Evolutionary conservation across 2,888 invertebrate genomes (phyloP).

Genomic region (Cephus nigrinus): DNA sequence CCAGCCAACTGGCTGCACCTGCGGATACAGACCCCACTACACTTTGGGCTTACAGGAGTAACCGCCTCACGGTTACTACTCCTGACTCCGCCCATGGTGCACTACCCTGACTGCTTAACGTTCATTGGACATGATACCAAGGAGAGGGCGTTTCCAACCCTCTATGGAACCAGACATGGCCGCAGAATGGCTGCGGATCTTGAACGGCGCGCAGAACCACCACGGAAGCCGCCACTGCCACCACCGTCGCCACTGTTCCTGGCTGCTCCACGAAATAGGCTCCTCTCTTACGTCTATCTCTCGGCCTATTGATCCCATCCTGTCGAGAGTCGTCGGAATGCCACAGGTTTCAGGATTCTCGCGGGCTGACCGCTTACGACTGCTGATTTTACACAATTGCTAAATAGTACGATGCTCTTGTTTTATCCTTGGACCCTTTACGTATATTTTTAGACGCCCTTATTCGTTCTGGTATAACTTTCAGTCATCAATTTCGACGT

Average conservation of each 20-base stretch:
- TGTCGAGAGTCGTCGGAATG: conserved; percentile 32
- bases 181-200: conserved; percentile 58
- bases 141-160: conserved; percentile 44
- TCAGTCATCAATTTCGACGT: background rate
- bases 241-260: conserved; percentile 44
- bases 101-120: conserved; percentile 5
- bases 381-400: background rate
- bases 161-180: conserved; percentile 41
- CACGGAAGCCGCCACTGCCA: conserved; percentile 22
- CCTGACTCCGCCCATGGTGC: conserved; percentile 7
- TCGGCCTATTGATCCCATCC: conserved; percentile 17
- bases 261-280: conserved; percentile 36
- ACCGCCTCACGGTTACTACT: conserved; percentile 20
- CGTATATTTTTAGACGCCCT: background rate
- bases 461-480: background rate
- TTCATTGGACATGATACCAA: conserved; percentile 39
- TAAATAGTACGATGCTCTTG: background rate
- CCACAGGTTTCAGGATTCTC: conserved; percentile 47
- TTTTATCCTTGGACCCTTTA: background rate
- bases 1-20: conserved; percentile 62
- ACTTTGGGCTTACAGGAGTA: conserved; percentile 39
- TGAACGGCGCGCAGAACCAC: conserved; percentile 14
- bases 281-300: conserved; percentile 1
- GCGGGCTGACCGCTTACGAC: background rate
- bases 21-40: conserved; percentile 41